Evolutionary conservation across 2,888 invertebrate genomes (phyloP).

Genomic region (Danaus chrysippus): DNA sequence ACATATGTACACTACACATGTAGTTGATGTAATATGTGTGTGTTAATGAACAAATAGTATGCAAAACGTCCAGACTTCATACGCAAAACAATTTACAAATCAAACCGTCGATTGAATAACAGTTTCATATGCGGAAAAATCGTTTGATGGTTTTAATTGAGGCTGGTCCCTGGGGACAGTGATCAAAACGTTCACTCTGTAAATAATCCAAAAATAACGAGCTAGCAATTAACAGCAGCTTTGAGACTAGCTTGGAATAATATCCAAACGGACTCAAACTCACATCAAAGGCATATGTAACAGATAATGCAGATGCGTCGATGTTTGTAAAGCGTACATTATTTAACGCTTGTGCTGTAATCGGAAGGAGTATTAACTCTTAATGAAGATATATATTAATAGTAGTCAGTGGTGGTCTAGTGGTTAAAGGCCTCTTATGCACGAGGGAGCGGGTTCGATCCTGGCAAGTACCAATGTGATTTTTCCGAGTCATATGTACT

Average conservation of each 20-base stretch:
- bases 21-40: too few relatives aligned
- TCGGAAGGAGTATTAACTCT: not conserved
- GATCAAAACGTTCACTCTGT: slow-evolving; percentile 56
- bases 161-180: slow-evolving; percentile 35
- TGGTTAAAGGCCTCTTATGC: too few relatives aligned
- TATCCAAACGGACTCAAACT: slow-evolving; percentile 46
- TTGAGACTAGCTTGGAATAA: slow-evolving; percentile 66
- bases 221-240: slow-evolving; percentile 73
- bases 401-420: too few relatives aligned
- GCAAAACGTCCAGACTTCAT: slow-evolving; percentile 6
- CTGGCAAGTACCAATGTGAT: too few relatives aligned
- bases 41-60: not conserved
- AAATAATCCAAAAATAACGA: slow-evolving; percentile 79
- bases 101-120: slow-evolving; percentile 58
- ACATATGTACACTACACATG: too few relatives aligned
- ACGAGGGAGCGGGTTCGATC: too few relatives aligned
- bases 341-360: slow-evolving; percentile 20
- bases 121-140: slow-evolving; percentile 47
- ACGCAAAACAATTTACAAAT: slow-evolving; percentile 32
- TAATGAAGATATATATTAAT: not conserved
- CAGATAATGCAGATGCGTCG: slow-evolving; percentile 27
- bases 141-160: slow-evolving; percentile 58
- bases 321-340: slow-evolving; percentile 21
- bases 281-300: slow-evolving; percentile 64
- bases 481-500: too few relatives aligned